These are phyloP conservation scores for Aix galericulata DNA, from an alignment of 2,113 vertebrate genomes.

Conservation along the genomic window DNA sequence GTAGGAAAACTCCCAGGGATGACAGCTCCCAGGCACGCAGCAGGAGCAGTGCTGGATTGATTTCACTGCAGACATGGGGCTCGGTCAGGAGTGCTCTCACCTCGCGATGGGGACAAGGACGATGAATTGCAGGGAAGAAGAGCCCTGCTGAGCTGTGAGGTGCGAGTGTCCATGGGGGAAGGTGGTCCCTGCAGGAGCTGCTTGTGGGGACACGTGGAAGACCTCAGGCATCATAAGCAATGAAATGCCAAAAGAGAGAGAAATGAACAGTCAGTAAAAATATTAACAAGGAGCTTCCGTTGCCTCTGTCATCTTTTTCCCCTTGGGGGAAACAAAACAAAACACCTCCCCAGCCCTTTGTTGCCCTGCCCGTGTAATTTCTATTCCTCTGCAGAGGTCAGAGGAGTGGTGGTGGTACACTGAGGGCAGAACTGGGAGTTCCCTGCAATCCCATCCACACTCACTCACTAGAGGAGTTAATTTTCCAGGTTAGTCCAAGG, in stretches of 20 bases:
- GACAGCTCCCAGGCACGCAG: background rate
- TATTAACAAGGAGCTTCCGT: background rate
- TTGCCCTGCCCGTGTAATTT: background rate
- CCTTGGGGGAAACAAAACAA: background rate
- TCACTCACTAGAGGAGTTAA: background rate
- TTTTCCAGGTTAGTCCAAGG: background rate
- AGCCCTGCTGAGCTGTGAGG: background rate
- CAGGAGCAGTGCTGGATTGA: background rate
- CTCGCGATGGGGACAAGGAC: no score
- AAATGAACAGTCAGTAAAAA: background rate
- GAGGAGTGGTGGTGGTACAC: background rate
- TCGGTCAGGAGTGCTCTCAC: background rate
- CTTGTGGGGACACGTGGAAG: background rate
- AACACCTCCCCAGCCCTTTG: background rate
- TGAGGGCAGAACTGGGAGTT: background rate
- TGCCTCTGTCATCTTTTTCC: background rate
- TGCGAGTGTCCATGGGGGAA: background rate
- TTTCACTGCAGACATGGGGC: background rate
- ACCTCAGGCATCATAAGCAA: background rate
- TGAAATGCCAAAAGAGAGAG: background rate
- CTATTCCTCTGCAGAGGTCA: background rate
- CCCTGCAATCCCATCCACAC: background rate
- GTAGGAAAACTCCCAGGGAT: background rate
- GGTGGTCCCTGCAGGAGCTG: background rate
- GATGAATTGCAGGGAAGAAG: background rate